A percentile compares a stretch with the other conserved stretches of the same genome.
phyloP scores from a whole-genome alignment of 2,113 vertebrate genomes.

The Gobius niger region DNA sequence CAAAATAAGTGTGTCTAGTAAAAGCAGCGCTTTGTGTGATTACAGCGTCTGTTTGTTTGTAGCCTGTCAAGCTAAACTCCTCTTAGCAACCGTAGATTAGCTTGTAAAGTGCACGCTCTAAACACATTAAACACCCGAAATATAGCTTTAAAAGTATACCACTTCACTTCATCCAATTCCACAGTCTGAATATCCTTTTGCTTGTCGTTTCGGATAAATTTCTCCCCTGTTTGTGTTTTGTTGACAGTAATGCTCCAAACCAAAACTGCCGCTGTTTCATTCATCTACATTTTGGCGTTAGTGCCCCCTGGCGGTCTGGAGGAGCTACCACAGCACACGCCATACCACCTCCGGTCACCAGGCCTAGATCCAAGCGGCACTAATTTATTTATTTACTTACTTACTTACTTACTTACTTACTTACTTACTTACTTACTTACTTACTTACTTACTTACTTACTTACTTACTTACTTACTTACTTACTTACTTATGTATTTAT shows the following conservation, averaged over 20 bases:
- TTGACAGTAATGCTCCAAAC: conserved; percentile 5
- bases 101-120: not conserved
- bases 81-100: not conserved
- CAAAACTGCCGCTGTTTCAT: conserved; percentile 2
- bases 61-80: not conserved
- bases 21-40: not conserved
- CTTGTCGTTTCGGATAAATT: not conserved
- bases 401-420: no score
- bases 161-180: not conserved
- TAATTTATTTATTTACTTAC: no score
- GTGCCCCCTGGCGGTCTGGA: not conserved
- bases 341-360: no score
- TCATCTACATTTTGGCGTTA: not conserved
- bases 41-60: not conserved
- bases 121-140: not conserved
- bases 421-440: no score
- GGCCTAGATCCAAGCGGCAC: no score
- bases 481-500: no score
- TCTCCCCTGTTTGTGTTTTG: not conserved
- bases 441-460: no score
- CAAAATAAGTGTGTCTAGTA: no score
- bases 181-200: not conserved
- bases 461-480: no score
- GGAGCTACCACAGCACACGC: not conserved
- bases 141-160: not conserved